A percentile compares a stretch with the other conserved stretches of the same genome.
phyloP scores from a whole-genome alignment of 2,888 invertebrate genomes.

The Nezara viridula region DNA sequence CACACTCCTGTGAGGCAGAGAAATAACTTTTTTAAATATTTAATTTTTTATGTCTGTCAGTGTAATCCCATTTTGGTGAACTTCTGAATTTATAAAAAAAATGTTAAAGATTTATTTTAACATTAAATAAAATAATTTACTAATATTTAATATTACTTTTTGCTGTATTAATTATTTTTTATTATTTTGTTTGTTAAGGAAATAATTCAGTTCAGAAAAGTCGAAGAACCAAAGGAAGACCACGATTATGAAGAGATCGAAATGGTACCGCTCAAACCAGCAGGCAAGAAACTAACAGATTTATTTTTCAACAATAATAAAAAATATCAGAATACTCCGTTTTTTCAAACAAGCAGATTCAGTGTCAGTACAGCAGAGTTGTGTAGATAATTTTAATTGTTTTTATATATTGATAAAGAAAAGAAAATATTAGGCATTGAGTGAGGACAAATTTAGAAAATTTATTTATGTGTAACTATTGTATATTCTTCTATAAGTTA shows the following conservation, averaged over 20 bases:
- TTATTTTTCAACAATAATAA: slow-evolving; percentile 15
- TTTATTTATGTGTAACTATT: not conserved
- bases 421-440: not conserved
- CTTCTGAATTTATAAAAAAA: no score
- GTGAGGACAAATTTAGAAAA: not conserved
- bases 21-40: no score
- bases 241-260: slow-evolving; percentile 19
- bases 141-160: no score
- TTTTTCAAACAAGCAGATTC: slow-evolving; percentile 18
- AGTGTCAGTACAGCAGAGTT: not conserved
- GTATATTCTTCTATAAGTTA: not conserved
- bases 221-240: slow-evolving; percentile 23
- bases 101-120: no score
- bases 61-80: no score
- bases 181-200: no score
- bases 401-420: not conserved
- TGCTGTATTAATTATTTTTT: no score
- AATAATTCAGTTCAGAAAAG: slow-evolving; percentile 23
- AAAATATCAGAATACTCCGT: not conserved
- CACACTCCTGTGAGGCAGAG: no score
- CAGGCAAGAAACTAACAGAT: not conserved
- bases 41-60: no score
- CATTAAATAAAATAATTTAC: no score
- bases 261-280: slow-evolving; percentile 5
- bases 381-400: not conserved